Evolutionary conservation across 2,113 vertebrate genomes (phyloP).

Genomic region (Euleptes europaea): DNA sequence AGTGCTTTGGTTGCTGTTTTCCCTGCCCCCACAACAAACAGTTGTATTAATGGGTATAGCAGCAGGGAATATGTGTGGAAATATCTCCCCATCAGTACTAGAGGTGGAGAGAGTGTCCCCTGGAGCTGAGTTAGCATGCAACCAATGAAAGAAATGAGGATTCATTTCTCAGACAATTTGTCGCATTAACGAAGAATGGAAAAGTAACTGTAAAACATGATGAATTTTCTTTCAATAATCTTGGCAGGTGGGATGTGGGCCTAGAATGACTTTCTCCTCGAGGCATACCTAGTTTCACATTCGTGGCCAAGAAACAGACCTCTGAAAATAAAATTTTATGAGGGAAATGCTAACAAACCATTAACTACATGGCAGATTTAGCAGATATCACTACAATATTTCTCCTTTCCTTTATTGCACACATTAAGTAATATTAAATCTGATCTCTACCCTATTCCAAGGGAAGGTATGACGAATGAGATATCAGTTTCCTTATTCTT

Average conservation of each 20-base stretch:
- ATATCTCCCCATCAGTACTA: not conserved
- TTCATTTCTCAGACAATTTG: not conserved
- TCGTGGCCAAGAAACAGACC: not conserved
- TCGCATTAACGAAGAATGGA: not conserved
- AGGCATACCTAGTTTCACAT: slow-evolving; percentile 1
- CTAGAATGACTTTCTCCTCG: slow-evolving; percentile 8
- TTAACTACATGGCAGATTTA: slow-evolving; percentile 5
- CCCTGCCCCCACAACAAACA: not conserved
- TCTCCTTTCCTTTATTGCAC: not conserved
- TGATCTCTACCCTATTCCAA: not conserved
- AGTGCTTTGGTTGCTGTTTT: too few relatives aligned
- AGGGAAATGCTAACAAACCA: slow-evolving; percentile 5
- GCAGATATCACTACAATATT: not conserved
- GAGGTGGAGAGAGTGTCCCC: too few relatives aligned
- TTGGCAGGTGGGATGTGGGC: not conserved
- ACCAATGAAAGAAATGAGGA: not conserved
- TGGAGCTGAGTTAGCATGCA: not conserved
- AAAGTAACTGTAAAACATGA: not conserved
- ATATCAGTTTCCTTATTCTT: slow-evolving; percentile 21
- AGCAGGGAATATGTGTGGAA: not conserved
- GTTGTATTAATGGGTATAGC: not conserved
- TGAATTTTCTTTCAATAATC: slow-evolving; percentile 1
- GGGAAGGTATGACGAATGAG: not conserved
- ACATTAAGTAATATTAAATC: not conserved
- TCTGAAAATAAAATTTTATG: slow-evolving; percentile 21